phyloP scores from a whole-genome alignment of 92 coral and sea anemone species.

The Anthopleura xanthogrammica region DNA sequence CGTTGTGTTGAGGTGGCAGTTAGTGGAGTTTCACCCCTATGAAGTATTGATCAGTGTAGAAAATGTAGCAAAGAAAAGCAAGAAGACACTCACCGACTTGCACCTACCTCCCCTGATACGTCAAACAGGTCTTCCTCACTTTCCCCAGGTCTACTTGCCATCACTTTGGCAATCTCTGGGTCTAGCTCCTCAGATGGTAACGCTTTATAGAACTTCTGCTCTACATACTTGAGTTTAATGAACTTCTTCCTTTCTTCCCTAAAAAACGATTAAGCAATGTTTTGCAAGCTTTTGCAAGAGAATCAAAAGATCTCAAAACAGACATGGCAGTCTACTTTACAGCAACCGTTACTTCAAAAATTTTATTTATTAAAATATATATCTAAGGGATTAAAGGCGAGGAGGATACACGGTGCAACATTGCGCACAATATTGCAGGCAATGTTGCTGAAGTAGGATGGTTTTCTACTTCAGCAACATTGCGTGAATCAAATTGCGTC shows the following conservation, averaged over 20 bases:
- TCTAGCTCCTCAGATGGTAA: constrained; percentile 60
- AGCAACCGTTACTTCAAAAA: too few species aligned
- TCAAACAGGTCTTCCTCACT: constrained; percentile 88
- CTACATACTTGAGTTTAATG: constrained; percentile 82
- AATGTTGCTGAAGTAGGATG: too few species aligned
- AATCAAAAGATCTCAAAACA: not conserved
- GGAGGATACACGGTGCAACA: too few species aligned
- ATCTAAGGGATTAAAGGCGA: too few species aligned
- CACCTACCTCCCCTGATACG: constrained; percentile 82
- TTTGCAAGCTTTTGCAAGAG: not conserved
- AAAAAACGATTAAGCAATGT: not conserved
- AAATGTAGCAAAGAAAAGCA: not conserved
- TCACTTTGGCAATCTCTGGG: constrained; percentile 58
- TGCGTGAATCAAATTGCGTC: too few species aligned
- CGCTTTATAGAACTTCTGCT: constrained; percentile 62
- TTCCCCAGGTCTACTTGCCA: constrained; percentile 79
- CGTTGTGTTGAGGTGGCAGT: too few species aligned
- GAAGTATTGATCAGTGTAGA: not conserved
- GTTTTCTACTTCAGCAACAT: too few species aligned
- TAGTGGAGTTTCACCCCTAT: too few species aligned
- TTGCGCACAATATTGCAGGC: too few species aligned
- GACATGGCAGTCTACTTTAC: not conserved
- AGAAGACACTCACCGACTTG: not conserved
- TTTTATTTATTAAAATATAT: too few species aligned
- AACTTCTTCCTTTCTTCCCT: constrained; percentile 85